phyloP scores from a whole-genome alignment of 2,113 vertebrate species.

The Perccottus glenii region DNA sequence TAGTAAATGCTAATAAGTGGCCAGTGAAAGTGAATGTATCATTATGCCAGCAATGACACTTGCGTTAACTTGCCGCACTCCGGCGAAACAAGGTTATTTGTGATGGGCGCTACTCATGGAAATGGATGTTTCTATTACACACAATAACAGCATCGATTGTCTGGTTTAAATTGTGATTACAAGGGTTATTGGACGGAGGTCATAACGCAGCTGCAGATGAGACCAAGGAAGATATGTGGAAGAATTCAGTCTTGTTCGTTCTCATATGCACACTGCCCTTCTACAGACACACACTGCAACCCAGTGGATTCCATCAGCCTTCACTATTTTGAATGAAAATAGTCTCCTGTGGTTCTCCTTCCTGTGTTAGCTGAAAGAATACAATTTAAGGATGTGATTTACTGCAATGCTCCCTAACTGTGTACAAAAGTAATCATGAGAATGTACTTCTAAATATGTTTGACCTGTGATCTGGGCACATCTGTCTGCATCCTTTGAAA shows the following conservation, averaged over 20 bases:
- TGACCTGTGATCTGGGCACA: neutral
- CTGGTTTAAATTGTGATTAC: conserved; percentile 47
- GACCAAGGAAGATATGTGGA: conserved; percentile 25
- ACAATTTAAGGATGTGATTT: conserved; percentile 4
- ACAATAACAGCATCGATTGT: conserved; percentile 59
- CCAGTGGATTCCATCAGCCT: neutral
- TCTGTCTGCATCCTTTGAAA: conserved; percentile 8
- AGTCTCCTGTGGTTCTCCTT: conserved; percentile 9
- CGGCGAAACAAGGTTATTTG: conserved; percentile 16
- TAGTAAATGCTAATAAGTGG: neutral
- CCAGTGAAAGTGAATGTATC: neutral
- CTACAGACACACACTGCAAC: neutral
- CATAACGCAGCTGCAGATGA: conserved; percentile 30
- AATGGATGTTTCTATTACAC: conserved; percentile 49
- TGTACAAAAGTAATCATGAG: conserved; percentile 15
- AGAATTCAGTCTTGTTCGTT: neutral
- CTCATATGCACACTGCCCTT: neutral
- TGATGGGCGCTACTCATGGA: conserved; percentile 25
- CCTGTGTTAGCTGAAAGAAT: neutral
- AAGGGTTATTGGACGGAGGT: conserved; percentile 37
- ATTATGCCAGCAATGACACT: conserved; percentile 8
- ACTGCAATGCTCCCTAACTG: neutral
- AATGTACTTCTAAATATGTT: conserved; percentile 5
- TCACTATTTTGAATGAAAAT: conserved; percentile 25
- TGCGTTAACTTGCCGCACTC: conserved; percentile 6